Evolutionary conservation across 1,140 invertebrate genomes (phyloP).

Genomic region (Leptopilina boulardi): DNA sequence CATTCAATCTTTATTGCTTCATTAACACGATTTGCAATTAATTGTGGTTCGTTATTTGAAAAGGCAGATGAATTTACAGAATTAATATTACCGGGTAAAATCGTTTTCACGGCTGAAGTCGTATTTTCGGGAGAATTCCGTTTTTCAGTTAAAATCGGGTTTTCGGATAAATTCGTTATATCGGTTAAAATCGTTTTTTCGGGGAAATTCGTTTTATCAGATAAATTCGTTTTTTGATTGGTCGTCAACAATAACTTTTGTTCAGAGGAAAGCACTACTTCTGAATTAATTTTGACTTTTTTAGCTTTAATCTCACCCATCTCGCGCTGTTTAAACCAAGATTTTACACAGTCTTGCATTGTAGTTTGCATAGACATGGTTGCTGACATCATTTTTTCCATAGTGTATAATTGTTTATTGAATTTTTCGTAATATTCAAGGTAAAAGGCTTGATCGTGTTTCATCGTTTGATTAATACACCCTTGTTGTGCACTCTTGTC

Average conservation of each 20-base stretch:
- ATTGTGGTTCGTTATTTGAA: neutral
- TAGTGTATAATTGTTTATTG: neutral
- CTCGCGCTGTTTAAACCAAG: neutral
- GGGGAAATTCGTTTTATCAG: too few relatives aligned
- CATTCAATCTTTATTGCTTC: constrained; percentile 41
- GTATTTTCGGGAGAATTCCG: too few relatives aligned
- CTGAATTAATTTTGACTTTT: neutral
- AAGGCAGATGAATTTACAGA: too few relatives aligned
- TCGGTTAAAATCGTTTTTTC: neutral
- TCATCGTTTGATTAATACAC: neutral
- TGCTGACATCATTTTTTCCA: too few relatives aligned
- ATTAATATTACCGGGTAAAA: too few relatives aligned
- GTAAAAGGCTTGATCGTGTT: neutral
- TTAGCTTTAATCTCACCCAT: neutral
- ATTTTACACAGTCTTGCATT: neutral
- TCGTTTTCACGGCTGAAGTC: too few relatives aligned
- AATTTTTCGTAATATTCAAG: neutral
- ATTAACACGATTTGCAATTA: constrained; percentile 35
- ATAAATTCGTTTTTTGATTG: too few relatives aligned
- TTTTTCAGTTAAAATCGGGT: too few relatives aligned
- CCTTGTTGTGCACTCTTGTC: too few relatives aligned
- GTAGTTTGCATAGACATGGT: neutral
- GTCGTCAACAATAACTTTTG: too few relatives aligned
- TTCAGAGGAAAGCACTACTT: neutral
- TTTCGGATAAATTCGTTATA: too few relatives aligned